Percentiles rank a stretch among this genome's conserved stretches.
Evolutionary conservation across 2,113 vertebrate species (phyloP).

Genomic region (Merops nubicus): DNA sequence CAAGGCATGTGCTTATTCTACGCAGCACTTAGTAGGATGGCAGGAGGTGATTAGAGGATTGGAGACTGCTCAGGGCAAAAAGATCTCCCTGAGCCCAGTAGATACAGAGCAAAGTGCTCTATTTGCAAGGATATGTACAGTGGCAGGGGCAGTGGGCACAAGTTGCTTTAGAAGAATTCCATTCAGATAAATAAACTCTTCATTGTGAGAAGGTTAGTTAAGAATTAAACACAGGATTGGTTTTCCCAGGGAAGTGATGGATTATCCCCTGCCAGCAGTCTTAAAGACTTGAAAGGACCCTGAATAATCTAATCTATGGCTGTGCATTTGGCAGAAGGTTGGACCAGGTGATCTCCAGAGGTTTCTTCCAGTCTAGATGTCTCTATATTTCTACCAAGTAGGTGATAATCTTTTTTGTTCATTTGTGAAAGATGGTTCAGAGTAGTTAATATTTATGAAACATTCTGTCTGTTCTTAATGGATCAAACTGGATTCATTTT

Average conservation of each 20-base stretch:
- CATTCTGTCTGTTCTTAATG: background rate
- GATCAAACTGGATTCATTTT: background rate
- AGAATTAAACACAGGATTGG: background rate
- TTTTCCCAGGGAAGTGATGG: background rate
- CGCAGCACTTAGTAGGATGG: background rate
- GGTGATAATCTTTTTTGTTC: background rate
- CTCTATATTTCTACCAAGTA: background rate
- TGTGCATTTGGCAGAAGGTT: background rate
- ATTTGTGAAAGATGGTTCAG: background rate
- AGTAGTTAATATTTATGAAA: background rate
- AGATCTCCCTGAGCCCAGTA: background rate
- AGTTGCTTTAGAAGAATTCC: background rate
- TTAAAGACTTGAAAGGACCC: background rate
- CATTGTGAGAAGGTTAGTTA: background rate
- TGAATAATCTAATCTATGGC: background rate
- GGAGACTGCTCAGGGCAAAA: background rate
- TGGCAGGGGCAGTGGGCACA: too few relatives aligned
- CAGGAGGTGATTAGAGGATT: background rate
- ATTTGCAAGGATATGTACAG: background rate
- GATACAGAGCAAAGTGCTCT: background rate
- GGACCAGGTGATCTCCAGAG: background rate
- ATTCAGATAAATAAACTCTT: background rate
- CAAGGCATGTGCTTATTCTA: background rate
- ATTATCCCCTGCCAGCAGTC: background rate
- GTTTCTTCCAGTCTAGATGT: background rate